Percentiles rank a stretch among this genome's conserved stretches.
Conservation (phyloP, 2,113 vertebrate species). For the Chroicocephalus ridibundus region DNA sequence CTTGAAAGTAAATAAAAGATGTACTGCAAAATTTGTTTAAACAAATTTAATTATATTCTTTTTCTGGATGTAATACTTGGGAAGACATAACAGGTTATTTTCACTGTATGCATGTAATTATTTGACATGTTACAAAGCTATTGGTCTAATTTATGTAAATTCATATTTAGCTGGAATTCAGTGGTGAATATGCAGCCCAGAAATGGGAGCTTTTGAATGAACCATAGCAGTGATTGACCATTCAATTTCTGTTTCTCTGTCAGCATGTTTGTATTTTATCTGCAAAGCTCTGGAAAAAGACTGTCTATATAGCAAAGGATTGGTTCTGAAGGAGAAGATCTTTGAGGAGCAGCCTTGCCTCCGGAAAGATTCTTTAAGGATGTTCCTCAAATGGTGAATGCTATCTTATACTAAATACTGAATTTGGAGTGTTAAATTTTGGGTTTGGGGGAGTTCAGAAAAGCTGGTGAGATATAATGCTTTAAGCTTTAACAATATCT, state of each 20-base stretch:
- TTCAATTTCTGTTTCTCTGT: neutral
- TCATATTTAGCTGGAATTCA: neutral
- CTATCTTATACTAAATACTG: neutral
- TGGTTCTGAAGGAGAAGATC: slow-evolving; percentile 95
- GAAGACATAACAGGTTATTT: neutral
- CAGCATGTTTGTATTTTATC: slow-evolving; percentile 94
- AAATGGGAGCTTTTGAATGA: neutral
- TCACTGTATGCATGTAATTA: neutral
- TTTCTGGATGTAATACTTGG: neutral
- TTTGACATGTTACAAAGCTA: neutral
- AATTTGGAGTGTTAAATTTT: neutral
- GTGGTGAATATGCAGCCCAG: neutral
- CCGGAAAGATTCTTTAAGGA: slow-evolving; percentile 88
- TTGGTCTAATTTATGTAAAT: neutral
- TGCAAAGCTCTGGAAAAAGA: slow-evolving; percentile 95
- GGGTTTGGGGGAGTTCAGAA: neutral
- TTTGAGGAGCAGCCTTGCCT: slow-evolving; percentile 95
- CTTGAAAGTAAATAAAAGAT: neutral
- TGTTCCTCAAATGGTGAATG: slow-evolving; percentile 92
- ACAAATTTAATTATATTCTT: neutral
- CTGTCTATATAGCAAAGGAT: slow-evolving; percentile 89
- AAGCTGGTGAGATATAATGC: neutral
- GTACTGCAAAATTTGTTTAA: neutral
- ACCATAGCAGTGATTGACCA: neutral
- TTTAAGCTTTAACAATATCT: neutral